Evolutionary conservation across 2,113 vertebrate species (phyloP), one percentile per base, ranked within the genome.

Genomic region (Gallinago paraguaiae): DNA sequence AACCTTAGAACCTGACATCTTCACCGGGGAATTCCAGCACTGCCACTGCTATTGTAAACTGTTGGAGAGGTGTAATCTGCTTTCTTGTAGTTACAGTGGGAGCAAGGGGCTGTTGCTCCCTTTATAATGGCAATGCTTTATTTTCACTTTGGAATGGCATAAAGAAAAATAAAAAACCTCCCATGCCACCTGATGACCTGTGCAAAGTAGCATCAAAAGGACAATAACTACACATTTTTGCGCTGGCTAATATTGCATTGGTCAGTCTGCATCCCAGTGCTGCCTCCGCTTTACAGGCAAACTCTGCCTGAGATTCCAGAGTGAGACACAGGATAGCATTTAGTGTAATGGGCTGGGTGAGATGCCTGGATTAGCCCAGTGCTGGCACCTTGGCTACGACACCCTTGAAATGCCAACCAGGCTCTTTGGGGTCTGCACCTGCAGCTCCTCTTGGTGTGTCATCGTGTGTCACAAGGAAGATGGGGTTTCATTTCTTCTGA

Each of bases 381-480:
- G n/a, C 37, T 48, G 45, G 12, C 3, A 6, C 48, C 10, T 75
- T 63, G 56, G 31, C 56, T 35, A 22, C 2, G 3, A 23, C 71
- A 54, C 30, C 20, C 23, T 33, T 54, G 13, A 77, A 81, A 71
- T 24, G 39, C 39, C 71, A 61, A 0, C 30, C 39, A 33, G 57
- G 60, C 24, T 45, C 24, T 11, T 3, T 13, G 27, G 51, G 12
- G 18, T 33, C 70, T 31, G 50, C 56, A 28, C 4, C 17, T 71
- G 51, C 30, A 33, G 39, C 50, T 57, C 20, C 50, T 72, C 2
- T 0, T 25, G 17, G 17, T n/a, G 35, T 37, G 59, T 25, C 8
- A 1, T 15, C 1, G 1, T 23, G 24, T 19, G 39, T 46, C 67
- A 11, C 3, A 1, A 1, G 25, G 37, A 79, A 46, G 9, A 17